Base-by-base conservation (phyloP, 1,140 invertebrate species). In the Cotesia typhae region DNA sequence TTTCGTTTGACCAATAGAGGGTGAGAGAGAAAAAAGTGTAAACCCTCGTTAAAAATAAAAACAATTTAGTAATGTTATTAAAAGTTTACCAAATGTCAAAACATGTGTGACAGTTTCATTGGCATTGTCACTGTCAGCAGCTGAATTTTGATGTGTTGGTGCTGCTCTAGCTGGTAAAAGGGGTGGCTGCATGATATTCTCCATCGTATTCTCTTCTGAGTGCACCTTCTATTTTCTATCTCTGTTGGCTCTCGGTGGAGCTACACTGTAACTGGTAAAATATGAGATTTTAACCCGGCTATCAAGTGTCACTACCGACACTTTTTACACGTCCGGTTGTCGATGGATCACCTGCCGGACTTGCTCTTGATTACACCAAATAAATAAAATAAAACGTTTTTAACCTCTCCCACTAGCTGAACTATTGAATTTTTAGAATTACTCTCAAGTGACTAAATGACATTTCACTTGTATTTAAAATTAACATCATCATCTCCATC, bases 101-200 rank as follows among this genome's bases (percentile, higher is more conserved):
- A 88, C 85, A 78, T 89, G 89, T 37, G 88, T 90, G 78, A 90
- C 86, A 78, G 88, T 80, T 76, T 89, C 87, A 75, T 78, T 84
- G 14, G 83, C 28, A 60, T 72, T 53, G 28, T 10, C 20, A 4
- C 55, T 55, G 57, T 68, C 59, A 60, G 2, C 55, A 28, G 73
- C 79, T 63, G 83, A 71, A 73, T 72, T 60, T 53, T 73, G 74
- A 57, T 59, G 47, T 55, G 74, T 74, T 35, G 76, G 74, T 14
- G 77, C 75, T 51, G 78, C 77, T 38, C 57, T 4, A 20, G 75
- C 78, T 35, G 79, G 77, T 75, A 75, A 78, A 52, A 75, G 77
- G 20, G 78, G 80, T 57, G 79, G 80, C 71, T 80, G 81, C 78
- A 79, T 79, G 66, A 67, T 28, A 71, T 78, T 79, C 75, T 80